Conservation (phyloP, 1,140 invertebrate species). For the Gryllus bimaculatus region DNA sequence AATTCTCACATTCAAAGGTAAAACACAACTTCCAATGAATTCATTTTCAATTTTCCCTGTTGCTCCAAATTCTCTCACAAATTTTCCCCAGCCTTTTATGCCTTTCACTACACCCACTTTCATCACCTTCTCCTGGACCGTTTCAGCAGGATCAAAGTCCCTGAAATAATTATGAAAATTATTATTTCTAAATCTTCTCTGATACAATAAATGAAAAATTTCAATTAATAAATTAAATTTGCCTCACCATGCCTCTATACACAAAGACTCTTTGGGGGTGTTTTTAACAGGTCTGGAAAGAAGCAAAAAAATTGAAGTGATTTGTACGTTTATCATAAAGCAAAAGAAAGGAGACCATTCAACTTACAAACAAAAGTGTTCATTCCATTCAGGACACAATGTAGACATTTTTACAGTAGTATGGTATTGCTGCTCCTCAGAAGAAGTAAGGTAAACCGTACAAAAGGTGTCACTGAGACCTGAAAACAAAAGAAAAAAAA, state of each 20-base stretch:
- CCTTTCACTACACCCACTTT: constrained; percentile 77
- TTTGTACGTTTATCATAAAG: no score
- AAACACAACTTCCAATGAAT: constrained; percentile 78
- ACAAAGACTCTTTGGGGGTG: constrained; percentile 40
- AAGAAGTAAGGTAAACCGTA: constrained; percentile 68
- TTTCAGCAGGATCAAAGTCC: constrained; percentile 86
- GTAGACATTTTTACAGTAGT: constrained; percentile 86
- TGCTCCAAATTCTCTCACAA: constrained; percentile 91
- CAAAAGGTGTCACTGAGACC: constrained; percentile 90
- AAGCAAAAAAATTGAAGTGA: constrained; percentile 12
- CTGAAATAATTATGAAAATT: constrained; percentile 28
- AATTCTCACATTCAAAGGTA: constrained; percentile 67
- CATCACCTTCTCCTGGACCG: constrained; percentile 74
- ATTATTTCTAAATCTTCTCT: neutral
- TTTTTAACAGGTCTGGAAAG: constrained; percentile 37
- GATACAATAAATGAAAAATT: no score
- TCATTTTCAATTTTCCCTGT: constrained; percentile 91
- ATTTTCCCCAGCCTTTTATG: constrained; percentile 66
- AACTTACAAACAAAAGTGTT: constrained; percentile 93
- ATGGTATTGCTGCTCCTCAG: constrained; percentile 64
- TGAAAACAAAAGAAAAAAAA: constrained; percentile 26
- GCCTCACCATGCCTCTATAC: constrained; percentile 52
- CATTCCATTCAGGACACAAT: constrained; percentile 88
- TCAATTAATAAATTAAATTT: no score
- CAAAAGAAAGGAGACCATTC: neutral